These are phyloP conservation scores for Lithosia quadra DNA, from an alignment of 2,888 invertebrate genomes.

Conservation along the genomic window DNA sequence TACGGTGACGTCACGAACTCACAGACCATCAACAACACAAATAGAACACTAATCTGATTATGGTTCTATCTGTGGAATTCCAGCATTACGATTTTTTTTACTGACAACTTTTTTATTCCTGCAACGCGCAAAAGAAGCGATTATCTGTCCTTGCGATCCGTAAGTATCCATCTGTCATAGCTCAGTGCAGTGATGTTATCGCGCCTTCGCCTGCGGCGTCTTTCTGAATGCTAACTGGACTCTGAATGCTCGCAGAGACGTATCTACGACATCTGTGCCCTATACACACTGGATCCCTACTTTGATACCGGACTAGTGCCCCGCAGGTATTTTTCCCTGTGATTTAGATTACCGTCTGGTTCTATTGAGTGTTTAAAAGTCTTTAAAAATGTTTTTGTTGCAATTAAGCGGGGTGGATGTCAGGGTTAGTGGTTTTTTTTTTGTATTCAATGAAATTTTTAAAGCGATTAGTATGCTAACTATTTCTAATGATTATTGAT, in stretches of 20 bases:
- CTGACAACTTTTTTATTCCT: not conserved
- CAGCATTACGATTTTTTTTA: too few species aligned
- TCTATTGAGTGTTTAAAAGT: constrained; percentile 60
- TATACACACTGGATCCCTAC: constrained; percentile 65
- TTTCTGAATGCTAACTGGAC: constrained; percentile 85
- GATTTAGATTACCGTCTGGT: constrained; percentile 78
- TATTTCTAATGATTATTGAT: too few species aligned
- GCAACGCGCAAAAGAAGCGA: too few species aligned
- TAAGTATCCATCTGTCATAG: constrained; percentile 57
- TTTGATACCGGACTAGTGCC: constrained; percentile 71
- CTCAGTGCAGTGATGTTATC: constrained; percentile 78
- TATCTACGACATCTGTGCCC: constrained; percentile 74
- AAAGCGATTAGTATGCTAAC: too few species aligned
- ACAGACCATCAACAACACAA: too few species aligned
- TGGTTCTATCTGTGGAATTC: too few species aligned
- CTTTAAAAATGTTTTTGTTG: constrained; percentile 53
- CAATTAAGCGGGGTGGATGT: constrained; percentile 11
- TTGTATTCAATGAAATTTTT: too few species aligned
- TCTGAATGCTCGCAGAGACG: constrained; percentile 70
- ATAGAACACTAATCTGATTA: too few species aligned
- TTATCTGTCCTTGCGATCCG: constrained; percentile 15
- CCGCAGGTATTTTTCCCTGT: constrained; percentile 79
- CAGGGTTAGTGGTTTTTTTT: not conserved
- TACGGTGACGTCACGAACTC: too few species aligned
- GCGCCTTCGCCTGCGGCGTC: constrained; percentile 79